These are phyloP conservation scores for Piliocolobus tephrosceles DNA, from an alignment of 2,113 vertebrate genomes.

Conservation along the genomic window DNA sequence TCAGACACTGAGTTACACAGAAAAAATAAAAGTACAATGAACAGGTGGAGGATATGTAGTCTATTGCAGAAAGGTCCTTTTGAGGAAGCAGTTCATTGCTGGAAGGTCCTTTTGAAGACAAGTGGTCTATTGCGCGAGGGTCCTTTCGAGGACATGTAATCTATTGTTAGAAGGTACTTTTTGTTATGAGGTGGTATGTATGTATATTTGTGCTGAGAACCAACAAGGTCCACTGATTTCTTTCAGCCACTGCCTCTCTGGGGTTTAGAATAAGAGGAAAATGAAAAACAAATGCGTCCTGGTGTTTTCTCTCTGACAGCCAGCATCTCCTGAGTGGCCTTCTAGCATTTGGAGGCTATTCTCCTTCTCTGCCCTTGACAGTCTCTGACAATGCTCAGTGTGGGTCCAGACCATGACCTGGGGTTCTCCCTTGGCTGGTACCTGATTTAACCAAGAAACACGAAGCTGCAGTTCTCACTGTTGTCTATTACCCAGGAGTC, in stretches of 20 bases:
- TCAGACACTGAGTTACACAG: not conserved
- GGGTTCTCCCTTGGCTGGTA: not conserved
- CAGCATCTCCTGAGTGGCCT: not conserved
- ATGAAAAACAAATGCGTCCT: not conserved
- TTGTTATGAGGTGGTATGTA: not conserved
- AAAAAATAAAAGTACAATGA: not conserved
- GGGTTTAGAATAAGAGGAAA: not conserved
- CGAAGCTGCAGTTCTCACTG: not conserved
- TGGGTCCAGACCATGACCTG: not conserved
- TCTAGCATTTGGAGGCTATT: not conserved
- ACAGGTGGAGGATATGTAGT: not conserved
- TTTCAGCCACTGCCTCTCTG: not conserved
- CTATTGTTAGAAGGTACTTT: not conserved
- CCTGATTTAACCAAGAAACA: not conserved
- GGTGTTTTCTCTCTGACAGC: not conserved
- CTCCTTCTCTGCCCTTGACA: not conserved
- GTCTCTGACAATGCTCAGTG: not conserved
- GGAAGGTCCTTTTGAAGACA: too few species aligned
- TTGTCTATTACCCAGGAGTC: not conserved
- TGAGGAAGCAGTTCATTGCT: not conserved
- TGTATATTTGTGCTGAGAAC: not conserved
- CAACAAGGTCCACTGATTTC: not conserved
- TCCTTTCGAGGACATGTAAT: not conserved
- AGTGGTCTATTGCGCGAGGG: too few species aligned
- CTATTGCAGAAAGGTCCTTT: not conserved